Percentiles rank a stretch among this genome's conserved stretches.
Conservation (phyloP, 2,888 invertebrate genomes). For the Drosophila pegasa region DNA sequence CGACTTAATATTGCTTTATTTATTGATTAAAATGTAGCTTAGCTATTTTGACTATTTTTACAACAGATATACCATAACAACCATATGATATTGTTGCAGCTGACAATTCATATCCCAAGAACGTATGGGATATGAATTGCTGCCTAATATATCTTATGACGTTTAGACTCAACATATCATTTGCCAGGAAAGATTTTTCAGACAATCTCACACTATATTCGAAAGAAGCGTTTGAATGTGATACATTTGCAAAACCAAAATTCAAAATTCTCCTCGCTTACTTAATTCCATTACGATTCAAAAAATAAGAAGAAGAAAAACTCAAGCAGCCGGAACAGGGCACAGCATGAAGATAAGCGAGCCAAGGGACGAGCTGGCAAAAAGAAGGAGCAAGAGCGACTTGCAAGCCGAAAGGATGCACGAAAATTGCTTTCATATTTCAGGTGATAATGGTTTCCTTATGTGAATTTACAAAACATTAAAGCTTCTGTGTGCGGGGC, state of each 20-base stretch:
- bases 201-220: no score
- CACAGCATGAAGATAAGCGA: slow-evolving; percentile 41
- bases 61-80: no score
- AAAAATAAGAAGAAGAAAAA: not conserved
- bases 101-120: no score
- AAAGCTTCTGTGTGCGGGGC: slow-evolving; percentile 72
- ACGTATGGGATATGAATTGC: no score
- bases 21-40: not conserved
- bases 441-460: slow-evolving; percentile 84
- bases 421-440: slow-evolving; percentile 82
- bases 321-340: slow-evolving; percentile 9
- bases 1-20: not conserved
- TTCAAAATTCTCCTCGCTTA: not conserved
- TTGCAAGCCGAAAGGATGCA: slow-evolving; percentile 63
- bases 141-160: no score
- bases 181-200: no score
- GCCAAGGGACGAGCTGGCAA: slow-evolving; percentile 27
- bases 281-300: slow-evolving; percentile 8
- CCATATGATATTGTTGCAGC: no score
- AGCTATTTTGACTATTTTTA: no score
- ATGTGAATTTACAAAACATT: slow-evolving; percentile 84
- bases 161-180: no score
- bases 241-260: no score
- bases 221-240: no score
- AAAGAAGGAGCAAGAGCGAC: slow-evolving; percentile 21